Percentiles rank a stretch among this genome's conserved stretches.
phyloP scores from a whole-genome alignment of 2,797 vertebrate genomes.

The Xenops minutus region DNA sequence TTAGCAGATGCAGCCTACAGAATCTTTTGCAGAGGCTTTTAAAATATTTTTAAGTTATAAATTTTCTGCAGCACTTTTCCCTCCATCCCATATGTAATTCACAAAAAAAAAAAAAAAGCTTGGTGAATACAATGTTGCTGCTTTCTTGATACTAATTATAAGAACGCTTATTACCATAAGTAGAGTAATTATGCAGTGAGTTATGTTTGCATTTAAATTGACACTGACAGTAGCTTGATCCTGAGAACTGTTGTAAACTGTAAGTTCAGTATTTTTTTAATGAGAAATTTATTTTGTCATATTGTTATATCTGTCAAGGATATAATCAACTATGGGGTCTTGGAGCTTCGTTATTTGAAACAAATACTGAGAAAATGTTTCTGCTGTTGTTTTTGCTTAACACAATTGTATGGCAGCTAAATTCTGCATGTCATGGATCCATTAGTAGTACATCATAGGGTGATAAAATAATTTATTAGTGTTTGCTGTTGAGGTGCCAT shows the following conservation, averaged over 20 bases:
- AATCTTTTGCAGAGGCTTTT: background rate
- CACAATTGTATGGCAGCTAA: background rate
- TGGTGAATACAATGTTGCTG: background rate
- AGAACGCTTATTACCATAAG: background rate
- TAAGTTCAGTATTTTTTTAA: background rate
- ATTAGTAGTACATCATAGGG: background rate
- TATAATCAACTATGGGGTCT: background rate
- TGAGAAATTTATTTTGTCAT: background rate
- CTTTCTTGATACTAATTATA: background rate
- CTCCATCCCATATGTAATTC: background rate
- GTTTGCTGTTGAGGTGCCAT: background rate
- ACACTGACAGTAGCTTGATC: background rate
- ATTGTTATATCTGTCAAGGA: background rate
- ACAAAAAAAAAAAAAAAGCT: background rate
- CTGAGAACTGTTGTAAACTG: background rate
- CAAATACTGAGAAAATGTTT: background rate
- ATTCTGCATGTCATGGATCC: background rate
- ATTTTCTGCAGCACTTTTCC: background rate
- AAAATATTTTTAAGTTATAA: background rate
- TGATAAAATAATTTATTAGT: background rate
- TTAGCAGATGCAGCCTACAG: background rate
- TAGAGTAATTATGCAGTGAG: background rate
- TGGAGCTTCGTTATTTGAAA: background rate
- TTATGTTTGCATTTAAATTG: background rate
- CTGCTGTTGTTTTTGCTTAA: background rate